Evolutionary conservation across 2,797 vertebrate genomes (phyloP), one percentile per base, ranked within the genome.

Genomic region (Diceros bicornis): DNA sequence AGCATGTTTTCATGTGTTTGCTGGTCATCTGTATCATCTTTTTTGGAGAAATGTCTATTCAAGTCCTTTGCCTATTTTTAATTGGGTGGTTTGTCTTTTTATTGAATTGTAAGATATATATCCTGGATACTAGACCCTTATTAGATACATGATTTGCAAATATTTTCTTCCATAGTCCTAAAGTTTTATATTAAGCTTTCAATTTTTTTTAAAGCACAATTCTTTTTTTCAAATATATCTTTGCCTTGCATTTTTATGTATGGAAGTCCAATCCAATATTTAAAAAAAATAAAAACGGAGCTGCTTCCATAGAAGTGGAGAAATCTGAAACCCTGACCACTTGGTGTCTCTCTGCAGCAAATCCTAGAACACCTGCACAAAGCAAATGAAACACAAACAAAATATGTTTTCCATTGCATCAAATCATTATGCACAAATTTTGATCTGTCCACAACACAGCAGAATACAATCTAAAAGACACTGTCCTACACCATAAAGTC

Each of bases 21-120:
- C 59, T 62, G n/a, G 34, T 89, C 37, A 84, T 44, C 2, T 92
- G 47, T n/a, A 17, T 27, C 52, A 84, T 52, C 71, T 78, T 81
- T 12, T 83, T 72, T 83, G 55, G 23, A 93, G 41, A 82, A 79
- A 68, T 23, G 34, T 68, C 50, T 89, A 68, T 62, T 94, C 23
- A 84, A 90, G 81, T 68, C n/a, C 69, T 95, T 37, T 57, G 57
- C 3, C 41, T 50, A 91, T 91, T 88, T 93, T 79, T 47, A 93
- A 83, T 18, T 66, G 50, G 25, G 20, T 18, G 57, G 57, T 84
- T 18, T 57, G 57, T 84, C 41, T 82, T 64, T 71, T 32, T 90
- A 32, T 37, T 82, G n/a, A 69, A 27, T 75, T 96, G 13, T 83
- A 96, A 72, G 41, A 84, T 34, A 86, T 0, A 86, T 27, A 91